Base-by-base conservation (phyloP, 2,797 vertebrate genomes). In the Eidolon dupreanum region DNA sequence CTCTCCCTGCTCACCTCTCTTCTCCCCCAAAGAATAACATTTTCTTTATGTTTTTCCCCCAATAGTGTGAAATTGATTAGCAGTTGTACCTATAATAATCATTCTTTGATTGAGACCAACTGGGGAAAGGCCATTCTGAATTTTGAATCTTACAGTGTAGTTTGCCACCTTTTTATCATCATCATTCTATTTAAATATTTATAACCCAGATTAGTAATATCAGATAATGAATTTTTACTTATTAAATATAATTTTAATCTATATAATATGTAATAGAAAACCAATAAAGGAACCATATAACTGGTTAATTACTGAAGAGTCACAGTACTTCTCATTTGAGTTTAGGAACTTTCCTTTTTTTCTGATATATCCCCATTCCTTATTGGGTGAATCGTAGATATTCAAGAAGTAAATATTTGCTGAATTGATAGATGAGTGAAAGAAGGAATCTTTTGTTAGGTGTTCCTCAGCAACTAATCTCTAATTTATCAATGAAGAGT, bases 171-270 rank as follows among this genome's bases (percentile, higher is more conserved):
- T 90, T 90, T 86, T 90, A n/a, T 66, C 41, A 68, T 87, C 28
- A 75, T 81, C n/a, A 53, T 92, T 95, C 68, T 92, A 12, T 83
- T 96, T 91, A 88, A 81, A 78, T 68, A 78, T 96, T 96, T 71
- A 22, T 88, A 70, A 88, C 28, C 55, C 24, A 95, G 41, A 78
- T 92, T 70, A 86, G 33, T 81, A 87, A 88, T 92, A 28, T 83
- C 15, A 89, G 38, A 75, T 55, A 51, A 82, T 91, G n/a, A 43
- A 68, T 59, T 96, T 95, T 87, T 57, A 70, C 57, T 95, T 13
- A 87, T 38, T 83, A 79, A 86, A 51, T 81, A 71, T 0, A 79
- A 73, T 41, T 77, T 85, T 57, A 49, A 82, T 81, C 17, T 79
- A 71, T 33, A 87, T 87, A 79, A 20, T 66, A 28, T n/a, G 2